phyloP scores from a whole-genome alignment of 2,113 vertebrate genomes.

The Oreocharis arfaki region DNA sequence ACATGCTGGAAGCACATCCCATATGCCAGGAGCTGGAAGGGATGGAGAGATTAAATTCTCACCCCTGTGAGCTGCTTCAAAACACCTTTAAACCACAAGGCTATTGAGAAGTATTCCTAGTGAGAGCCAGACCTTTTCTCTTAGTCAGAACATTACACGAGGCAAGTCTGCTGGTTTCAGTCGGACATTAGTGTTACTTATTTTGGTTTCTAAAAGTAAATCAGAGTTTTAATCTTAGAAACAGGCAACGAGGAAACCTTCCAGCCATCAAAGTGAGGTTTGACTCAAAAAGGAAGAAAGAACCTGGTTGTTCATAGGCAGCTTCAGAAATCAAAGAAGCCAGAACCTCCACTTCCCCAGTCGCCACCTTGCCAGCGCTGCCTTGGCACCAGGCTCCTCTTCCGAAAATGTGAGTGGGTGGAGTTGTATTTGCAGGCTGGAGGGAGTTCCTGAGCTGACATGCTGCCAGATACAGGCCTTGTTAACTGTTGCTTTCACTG shows the following conservation, averaged over 20 bases:
- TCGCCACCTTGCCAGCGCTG: neutral
- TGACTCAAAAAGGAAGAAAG: constrained; percentile 38
- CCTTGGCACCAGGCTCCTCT: constrained; percentile 10
- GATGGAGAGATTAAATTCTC: neutral
- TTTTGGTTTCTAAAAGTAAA: constrained; percentile 24
- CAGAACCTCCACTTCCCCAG: neutral
- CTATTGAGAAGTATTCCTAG: neutral
- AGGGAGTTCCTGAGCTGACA: constrained; percentile 34
- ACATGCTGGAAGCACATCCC: accelerated
- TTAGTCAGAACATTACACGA: neutral
- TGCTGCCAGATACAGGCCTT: neutral
- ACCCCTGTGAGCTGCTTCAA: neutral
- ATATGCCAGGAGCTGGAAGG: neutral
- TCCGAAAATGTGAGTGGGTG: constrained; percentile 16
- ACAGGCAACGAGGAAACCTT: neutral
- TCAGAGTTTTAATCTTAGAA: constrained; percentile 23
- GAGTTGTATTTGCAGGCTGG: constrained; percentile 19
- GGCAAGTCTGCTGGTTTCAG: neutral
- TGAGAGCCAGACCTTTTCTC: neutral
- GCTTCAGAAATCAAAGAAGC: neutral
- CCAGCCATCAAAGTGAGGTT: neutral
- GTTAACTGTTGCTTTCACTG: neutral
- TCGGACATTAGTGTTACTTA: neutral
- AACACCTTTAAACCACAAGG: neutral
- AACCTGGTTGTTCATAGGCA: neutral